Conservation (phyloP, 30 jellyfish, hydroid and myxozoan genomes). For the Hydractinia symbiolongicarpus region DNA sequence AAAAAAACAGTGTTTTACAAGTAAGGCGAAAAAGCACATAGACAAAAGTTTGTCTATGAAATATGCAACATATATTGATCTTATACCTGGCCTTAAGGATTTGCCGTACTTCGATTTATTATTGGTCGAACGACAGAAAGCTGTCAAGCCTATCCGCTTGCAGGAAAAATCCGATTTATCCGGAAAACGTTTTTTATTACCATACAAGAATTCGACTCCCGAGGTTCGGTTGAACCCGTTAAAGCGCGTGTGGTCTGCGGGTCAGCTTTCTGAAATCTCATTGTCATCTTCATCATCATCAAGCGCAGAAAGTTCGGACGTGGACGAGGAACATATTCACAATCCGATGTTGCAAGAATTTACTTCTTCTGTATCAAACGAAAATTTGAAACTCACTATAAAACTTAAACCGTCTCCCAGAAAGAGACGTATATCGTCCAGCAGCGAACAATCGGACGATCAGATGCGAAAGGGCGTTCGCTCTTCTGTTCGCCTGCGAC, state of each 20-base stretch:
- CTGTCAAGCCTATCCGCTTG: constrained; percentile 33
- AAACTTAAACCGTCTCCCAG: constrained; percentile 8
- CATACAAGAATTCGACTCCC: not conserved
- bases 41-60: constrained; percentile 15
- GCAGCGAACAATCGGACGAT: constrained; percentile 19
- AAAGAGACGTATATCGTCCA: constrained; percentile 5
- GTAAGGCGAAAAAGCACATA: constrained; percentile 6
- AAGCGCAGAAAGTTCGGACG: constrained; percentile 1
- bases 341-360: constrained; percentile 8
- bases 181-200: not conserved
- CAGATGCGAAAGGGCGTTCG: constrained; percentile 6
- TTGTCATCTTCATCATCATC: constrained; percentile 9
- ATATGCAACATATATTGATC: constrained; percentile 52
- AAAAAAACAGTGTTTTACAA: not conserved
- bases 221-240: not conserved
- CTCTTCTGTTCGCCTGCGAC: constrained; percentile 3
- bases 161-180: constrained; percentile 12
- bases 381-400: constrained; percentile 16
- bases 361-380: constrained; percentile 14
- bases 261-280: constrained; percentile 9
- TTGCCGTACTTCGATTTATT: constrained; percentile 73
- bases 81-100: constrained; percentile 60
- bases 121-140: constrained; percentile 70
- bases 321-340: not conserved
- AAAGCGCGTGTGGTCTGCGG: constrained; percentile 15